phyloP scores from a whole-genome alignment of 2,888 invertebrate species.

The Chrysotoxum bicinctum region DNA sequence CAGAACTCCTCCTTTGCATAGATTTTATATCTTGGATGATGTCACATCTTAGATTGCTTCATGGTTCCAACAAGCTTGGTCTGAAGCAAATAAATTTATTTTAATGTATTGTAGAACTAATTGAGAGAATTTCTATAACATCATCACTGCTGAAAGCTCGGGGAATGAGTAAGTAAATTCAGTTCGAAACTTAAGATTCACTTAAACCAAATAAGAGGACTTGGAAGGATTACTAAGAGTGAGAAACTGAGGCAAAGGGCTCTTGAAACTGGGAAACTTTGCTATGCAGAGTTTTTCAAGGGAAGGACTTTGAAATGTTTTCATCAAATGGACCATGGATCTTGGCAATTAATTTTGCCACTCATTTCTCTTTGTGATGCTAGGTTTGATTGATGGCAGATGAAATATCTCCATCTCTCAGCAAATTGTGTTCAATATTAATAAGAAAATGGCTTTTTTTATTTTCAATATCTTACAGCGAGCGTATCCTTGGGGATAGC shows the following conservation, averaged over 20 bases:
- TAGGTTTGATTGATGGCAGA: constrained; percentile 11
- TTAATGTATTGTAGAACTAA: background rate
- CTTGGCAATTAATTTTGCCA: constrained; percentile 22
- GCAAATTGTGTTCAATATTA: constrained; percentile 11
- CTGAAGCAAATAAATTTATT: background rate
- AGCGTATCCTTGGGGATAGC: background rate
- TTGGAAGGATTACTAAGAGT: background rate
- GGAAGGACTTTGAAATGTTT: constrained; percentile 9
- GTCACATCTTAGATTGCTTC: background rate
- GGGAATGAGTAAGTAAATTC: constrained; percentile 32
- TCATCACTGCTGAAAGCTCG: constrained; percentile 14
- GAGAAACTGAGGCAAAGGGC: background rate
- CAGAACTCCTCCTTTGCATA: background rate
- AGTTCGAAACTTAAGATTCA: constrained; percentile 12
- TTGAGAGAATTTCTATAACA: constrained; percentile 22
- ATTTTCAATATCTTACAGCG: background rate
- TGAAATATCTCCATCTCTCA: background rate
- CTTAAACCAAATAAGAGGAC: constrained; percentile 2
- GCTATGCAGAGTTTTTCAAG: background rate
- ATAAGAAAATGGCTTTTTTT: constrained; percentile 2
- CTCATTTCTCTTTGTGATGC: background rate
- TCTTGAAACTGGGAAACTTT: constrained; percentile 1
- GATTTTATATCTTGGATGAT: background rate
- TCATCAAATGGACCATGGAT: constrained; percentile 25
- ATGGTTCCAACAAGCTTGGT: background rate